Evolutionary conservation across 2,888 invertebrate genomes (phyloP).

Genomic region (Lochmaea crataegi): DNA sequence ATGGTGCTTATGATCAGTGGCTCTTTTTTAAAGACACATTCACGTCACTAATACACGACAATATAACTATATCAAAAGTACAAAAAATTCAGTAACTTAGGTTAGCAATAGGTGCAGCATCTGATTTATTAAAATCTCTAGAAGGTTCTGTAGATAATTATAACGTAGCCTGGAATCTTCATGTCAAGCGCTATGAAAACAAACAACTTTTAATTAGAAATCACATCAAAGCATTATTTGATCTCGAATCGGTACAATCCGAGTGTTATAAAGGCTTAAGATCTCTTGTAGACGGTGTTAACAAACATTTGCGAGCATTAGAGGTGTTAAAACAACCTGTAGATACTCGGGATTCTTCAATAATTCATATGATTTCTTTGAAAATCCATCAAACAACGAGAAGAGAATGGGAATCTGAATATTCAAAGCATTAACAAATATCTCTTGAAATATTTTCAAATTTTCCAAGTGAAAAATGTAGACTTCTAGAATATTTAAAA

Average conservation of each 20-base stretch:
- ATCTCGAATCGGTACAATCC: neutral
- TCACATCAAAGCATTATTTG: no score
- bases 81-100: neutral
- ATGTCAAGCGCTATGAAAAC: no score
- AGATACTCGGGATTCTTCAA: neutral
- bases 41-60: neutral
- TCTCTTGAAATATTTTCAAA: no score
- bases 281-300: neutral
- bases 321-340: neutral
- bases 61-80: neutral
- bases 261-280: neutral
- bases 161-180: no score
- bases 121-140: no score
- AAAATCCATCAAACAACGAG: neutral
- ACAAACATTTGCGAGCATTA: neutral
- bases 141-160: no score
- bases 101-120: no score
- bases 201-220: no score
- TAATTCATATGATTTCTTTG: neutral
- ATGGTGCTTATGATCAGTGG: no score
- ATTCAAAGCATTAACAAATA: neutral
- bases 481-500: no score
- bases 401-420: neutral
- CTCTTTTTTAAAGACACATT: no score
- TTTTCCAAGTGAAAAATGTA: no score